Base-by-base conservation (phyloP, 2,113 vertebrate genomes). In the Salvelinus alpinus region DNA sequence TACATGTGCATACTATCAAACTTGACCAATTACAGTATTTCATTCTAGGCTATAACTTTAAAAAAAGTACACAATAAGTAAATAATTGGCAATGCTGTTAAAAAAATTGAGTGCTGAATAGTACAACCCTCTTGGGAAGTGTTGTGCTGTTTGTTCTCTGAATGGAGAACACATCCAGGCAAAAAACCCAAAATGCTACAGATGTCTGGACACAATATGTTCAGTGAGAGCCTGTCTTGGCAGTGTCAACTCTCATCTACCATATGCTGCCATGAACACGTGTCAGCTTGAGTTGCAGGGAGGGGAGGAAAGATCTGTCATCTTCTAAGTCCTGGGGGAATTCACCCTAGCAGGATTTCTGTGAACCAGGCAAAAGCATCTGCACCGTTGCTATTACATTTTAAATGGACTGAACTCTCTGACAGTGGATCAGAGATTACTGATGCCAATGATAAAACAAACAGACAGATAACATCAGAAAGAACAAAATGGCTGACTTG, bases 241-340 rank as follows among this genome's bases (percentile, higher is more conserved):
- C 88, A 75, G 78, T 27, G 70, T 84, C 86, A 86, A 79, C 83
- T 84, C 93, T 89, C 93, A 93, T 96, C 95, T 94, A 93, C 95
- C 96, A 97, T 96, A 96, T 97, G 96, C 94, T 80, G 94, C 93
- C 90, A 82, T 84, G 82, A 93, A 89, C 91, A 93, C 84, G 82
- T 93, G 95, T 94, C 94, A 92, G 93, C 90, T 90, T 91, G 88
- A 83, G 73, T 88, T 92, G 85, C 84, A 71, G 75, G 90, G 91
- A 91, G 93, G 87, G 92, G 89, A 92, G 92, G 86, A 91, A 89
- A 89, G 92, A 93, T 89, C 93, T 93, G 89, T 89, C 81, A 29
- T 71, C 71, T 76, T 72, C 59, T 44, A 4, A 64, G 67, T 81
- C 87, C 72, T 0, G 18, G 68, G 87, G 86, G 83, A 85, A 71